A percentile compares a stretch with the other conserved stretches of the same genome.
These are phyloP conservation scores for Pteronura brasiliensis DNA, from an alignment of 2,113 vertebrate species.

Conservation along the genomic window DNA sequence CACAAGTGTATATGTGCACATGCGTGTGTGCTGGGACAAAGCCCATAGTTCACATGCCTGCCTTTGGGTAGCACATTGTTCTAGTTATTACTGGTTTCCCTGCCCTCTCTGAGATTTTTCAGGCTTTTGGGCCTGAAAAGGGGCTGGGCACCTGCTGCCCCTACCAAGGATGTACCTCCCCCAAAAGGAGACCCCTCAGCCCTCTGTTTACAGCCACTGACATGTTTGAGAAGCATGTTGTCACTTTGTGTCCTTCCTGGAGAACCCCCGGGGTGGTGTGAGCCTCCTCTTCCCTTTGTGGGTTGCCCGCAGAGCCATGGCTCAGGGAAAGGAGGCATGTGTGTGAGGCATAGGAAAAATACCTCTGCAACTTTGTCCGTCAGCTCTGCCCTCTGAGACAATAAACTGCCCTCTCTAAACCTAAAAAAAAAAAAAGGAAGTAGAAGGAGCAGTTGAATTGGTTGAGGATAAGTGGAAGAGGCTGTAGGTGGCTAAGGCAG, in stretches of 20 bases:
- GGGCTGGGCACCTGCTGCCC: neutral
- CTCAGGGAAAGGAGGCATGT: neutral
- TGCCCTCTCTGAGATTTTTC: neutral
- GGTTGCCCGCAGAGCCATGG: neutral
- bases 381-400: constrained; percentile 37
- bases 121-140: constrained; percentile 26
- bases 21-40: constrained; percentile 31
- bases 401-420: constrained; percentile 59
- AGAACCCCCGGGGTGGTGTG: neutral
- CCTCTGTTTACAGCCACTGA: constrained; percentile 60
- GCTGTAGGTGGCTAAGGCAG: neutral
- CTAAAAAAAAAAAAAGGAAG: no score
- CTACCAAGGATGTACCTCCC: constrained; percentile 35
- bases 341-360: neutral
- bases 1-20: neutral
- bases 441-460: neutral
- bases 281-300: neutral
- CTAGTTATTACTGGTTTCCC: neutral
- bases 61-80: neutral
- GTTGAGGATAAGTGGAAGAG: neutral
- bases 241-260: constrained; percentile 38
- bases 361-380: neutral
- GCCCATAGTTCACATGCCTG: neutral
- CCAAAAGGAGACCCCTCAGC: constrained; percentile 21
- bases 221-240: constrained; percentile 59